Evolutionary conservation across 2,113 vertebrate species (phyloP).

Genomic region (Phalacrocorax aristotelis): DNA sequence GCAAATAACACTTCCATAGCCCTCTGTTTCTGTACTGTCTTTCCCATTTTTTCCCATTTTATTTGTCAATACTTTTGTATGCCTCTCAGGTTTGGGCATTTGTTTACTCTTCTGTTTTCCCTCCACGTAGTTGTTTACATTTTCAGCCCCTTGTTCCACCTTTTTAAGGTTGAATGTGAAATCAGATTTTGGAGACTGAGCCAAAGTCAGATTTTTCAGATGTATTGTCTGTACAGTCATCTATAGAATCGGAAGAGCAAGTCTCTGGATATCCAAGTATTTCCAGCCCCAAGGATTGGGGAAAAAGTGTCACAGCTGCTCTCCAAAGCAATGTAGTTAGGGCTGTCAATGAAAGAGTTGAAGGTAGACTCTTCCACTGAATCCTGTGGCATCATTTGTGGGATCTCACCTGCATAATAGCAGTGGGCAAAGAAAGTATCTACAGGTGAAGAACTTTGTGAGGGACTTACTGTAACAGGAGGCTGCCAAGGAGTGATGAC

Average conservation of each 20-base stretch:
- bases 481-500: not conserved
- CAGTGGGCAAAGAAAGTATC: not conserved
- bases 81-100: conserved; percentile 3
- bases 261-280: not conserved
- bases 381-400: not conserved
- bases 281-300: not conserved
- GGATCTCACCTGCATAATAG: not conserved
- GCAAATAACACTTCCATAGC: not conserved
- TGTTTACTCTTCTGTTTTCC: not conserved
- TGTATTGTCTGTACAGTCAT: not conserved
- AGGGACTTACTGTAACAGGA: not conserved
- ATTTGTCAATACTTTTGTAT: not conserved
- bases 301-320: not conserved
- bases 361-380: not conserved
- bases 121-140: fast-evolving
- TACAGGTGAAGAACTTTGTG: not conserved
- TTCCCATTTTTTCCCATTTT: conserved; percentile 46
- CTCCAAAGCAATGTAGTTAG: not conserved
- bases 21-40: conserved; percentile 1
- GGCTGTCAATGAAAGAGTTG: not conserved
- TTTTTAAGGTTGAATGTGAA: not conserved
- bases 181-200: not conserved
- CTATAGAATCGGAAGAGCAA: not conserved
- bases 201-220: not conserved
- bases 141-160: not conserved